Evolutionary conservation across 2,113 vertebrate genomes (phyloP).

Genomic region (Rhynchopsitta pachyrhyncha): DNA sequence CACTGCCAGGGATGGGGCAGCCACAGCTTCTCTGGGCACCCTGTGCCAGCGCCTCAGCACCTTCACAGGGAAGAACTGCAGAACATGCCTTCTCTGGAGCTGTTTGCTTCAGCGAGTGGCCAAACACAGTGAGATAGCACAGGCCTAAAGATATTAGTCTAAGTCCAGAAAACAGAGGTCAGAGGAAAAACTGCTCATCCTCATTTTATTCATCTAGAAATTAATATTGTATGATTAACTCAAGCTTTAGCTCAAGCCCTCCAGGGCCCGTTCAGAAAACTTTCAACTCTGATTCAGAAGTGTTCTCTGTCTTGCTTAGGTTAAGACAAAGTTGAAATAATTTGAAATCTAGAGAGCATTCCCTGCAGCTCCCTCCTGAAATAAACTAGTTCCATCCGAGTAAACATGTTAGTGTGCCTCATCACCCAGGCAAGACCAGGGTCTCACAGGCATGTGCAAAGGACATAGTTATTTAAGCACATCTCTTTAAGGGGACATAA

Average conservation of each 20-base stretch:
- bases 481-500: rapidly evolving
- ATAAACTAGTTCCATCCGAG: neutral
- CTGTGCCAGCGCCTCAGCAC: rapidly evolving
- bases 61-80: neutral
- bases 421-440: neutral
- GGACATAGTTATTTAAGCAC: neutral
- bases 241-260: neutral
- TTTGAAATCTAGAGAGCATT: neutral
- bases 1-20: too few species aligned
- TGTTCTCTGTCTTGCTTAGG: neutral
- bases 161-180: neutral
- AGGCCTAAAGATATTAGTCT: neutral
- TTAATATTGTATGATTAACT: neutral
- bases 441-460: neutral
- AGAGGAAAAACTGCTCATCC: neutral
- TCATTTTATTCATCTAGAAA: neutral
- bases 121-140: neutral
- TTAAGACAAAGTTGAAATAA: neutral
- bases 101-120: neutral
- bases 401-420: neutral
- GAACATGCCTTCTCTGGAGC: neutral
- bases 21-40: too few species aligned
- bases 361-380: neutral
- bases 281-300: neutral
- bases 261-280: neutral